Conservation (phyloP, 2,888 invertebrate species). For the Dioctria rufipes region DNA sequence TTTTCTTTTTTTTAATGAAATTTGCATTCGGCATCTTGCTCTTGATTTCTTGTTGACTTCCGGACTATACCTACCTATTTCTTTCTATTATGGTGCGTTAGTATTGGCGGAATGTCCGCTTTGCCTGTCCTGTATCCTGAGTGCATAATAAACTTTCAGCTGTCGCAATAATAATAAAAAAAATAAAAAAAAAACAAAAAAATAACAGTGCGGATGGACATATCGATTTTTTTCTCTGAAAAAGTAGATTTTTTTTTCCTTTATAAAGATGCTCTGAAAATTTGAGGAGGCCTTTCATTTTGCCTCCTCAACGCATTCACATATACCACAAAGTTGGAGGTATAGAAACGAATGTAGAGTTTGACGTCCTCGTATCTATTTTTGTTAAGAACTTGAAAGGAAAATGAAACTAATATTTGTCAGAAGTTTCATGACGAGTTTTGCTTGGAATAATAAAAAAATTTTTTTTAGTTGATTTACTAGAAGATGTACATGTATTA, state of each 20-base stretch:
- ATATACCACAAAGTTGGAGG: too few species aligned
- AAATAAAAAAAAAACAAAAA: not conserved
- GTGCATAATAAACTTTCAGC: not conserved
- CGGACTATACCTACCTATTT: not conserved
- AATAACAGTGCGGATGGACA: not conserved
- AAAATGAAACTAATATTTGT: not conserved
- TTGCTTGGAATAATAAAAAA: not conserved
- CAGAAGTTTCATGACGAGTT: not conserved
- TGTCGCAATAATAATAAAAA: not conserved
- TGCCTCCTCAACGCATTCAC: not conserved
- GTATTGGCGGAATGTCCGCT: too few species aligned
- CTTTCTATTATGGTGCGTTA: not conserved
- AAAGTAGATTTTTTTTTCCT: not conserved
- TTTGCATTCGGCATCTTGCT: constrained; percentile 2
- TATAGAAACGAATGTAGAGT: not conserved
- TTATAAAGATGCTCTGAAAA: not conserved
- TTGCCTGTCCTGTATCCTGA: not conserved
- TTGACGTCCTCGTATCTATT: not conserved
- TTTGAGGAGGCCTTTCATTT: not conserved
- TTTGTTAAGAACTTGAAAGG: not conserved
- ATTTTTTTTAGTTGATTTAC: not conserved
- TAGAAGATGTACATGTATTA: not conserved
- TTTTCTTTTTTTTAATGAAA: not conserved
- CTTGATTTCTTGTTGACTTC: not conserved
- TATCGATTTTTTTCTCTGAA: not conserved